phyloP scores from a whole-genome alignment of 2,113 vertebrate genomes.

The Anarrhichthys ocellatus region DNA sequence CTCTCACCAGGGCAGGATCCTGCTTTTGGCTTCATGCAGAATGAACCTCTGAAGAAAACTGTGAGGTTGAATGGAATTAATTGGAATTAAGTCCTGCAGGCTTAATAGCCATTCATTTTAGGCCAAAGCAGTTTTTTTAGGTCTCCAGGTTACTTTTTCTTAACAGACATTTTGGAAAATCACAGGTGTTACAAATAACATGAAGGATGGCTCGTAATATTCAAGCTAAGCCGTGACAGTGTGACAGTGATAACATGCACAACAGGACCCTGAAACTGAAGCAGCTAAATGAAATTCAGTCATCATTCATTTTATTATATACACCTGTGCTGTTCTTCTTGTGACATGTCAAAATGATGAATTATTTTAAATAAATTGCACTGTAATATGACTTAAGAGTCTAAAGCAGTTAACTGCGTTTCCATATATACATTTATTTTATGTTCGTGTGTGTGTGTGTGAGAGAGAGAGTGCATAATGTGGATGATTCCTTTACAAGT shows the following conservation, averaged over 20 bases:
- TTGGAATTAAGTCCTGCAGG: constrained; percentile 22
- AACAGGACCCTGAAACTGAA: background rate
- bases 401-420: background rate
- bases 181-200: background rate
- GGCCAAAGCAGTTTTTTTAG: background rate
- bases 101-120: constrained; percentile 24
- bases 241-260: background rate
- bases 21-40: constrained; percentile 17
- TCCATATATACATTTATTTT: background rate
- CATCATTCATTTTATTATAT: background rate
- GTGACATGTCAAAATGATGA: background rate
- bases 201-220: too few species aligned
- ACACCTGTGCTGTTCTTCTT: background rate
- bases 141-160: background rate
- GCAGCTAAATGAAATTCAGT: background rate
- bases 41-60: constrained; percentile 3
- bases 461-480: background rate
- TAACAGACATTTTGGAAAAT: background rate
- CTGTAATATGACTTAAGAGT: too few species aligned
- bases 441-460: background rate
- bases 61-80: constrained; percentile 21
- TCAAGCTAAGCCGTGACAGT: background rate
- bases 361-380: background rate
- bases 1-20: constrained; percentile 31
- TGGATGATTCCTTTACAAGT: constrained; percentile 43